These are phyloP conservation scores for Tetramorium alpestre DNA, from an alignment of 1,140 invertebrate genomes.

Conservation along the genomic window DNA sequence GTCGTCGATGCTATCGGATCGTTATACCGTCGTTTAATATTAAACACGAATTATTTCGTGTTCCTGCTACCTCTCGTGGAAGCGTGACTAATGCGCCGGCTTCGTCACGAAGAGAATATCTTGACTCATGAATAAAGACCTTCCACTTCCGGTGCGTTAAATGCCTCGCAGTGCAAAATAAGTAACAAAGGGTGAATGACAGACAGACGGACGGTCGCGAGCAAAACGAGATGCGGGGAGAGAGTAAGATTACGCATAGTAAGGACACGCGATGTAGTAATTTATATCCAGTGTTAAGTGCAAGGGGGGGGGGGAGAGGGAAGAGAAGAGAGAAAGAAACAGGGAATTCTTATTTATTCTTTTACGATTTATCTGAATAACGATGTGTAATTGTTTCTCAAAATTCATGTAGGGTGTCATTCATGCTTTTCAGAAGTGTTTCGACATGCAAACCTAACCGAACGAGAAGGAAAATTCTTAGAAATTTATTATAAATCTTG, in stretches of 20 bases:
- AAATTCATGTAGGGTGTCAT: background rate
- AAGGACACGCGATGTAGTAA: slow-evolving; percentile 53
- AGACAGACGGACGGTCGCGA: slow-evolving; percentile 38
- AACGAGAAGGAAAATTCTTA: background rate
- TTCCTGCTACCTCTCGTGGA: slow-evolving; percentile 26
- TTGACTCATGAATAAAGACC: slow-evolving; percentile 53
- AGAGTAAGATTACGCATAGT: slow-evolving; percentile 70
- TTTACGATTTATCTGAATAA: slow-evolving; percentile 17
- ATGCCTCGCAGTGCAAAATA: slow-evolving; percentile 55
- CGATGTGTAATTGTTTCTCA: slow-evolving; percentile 44
- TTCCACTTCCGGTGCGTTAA: slow-evolving; percentile 57
- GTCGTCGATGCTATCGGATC: slow-evolving; percentile 16
- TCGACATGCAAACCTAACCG: background rate
- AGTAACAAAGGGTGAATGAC: slow-evolving; percentile 54
- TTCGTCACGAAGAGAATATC: slow-evolving; percentile 49
- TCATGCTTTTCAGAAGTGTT: background rate
- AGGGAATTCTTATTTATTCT: background rate
- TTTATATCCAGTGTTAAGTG: slow-evolving; percentile 72
- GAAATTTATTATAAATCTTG: background rate
- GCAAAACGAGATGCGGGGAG: slow-evolving; percentile 37
- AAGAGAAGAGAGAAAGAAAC: too few species aligned
- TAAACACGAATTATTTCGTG: slow-evolving; percentile 50
- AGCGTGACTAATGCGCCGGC: slow-evolving; percentile 36
- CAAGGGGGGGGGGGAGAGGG: background rate
- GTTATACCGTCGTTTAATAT: background rate